A percentile compares a stretch with the other conserved stretches of the same genome.
Evolutionary conservation across 2,888 invertebrate species (phyloP).

Genomic region (Eupithecia exiguata): DNA sequence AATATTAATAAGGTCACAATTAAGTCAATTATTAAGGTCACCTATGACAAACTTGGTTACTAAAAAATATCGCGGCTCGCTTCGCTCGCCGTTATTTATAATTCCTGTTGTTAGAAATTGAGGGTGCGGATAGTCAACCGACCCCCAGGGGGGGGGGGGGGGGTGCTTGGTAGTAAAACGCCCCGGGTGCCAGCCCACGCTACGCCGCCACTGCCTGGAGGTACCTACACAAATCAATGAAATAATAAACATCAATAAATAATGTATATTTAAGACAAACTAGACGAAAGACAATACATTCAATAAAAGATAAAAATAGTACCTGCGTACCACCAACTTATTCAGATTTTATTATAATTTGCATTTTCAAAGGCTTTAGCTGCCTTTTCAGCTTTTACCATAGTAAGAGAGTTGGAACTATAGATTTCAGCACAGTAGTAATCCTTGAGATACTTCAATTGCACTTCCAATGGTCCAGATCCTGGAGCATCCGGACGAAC

Average conservation of each 20-base stretch:
- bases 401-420: constrained; percentile 70
- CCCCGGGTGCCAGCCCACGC: too few relatives aligned
- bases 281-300: neutral
- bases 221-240: neutral
- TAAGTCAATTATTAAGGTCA: too few relatives aligned
- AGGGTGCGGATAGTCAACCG: too few relatives aligned
- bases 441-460: constrained; percentile 62
- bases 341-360: constrained; percentile 47
- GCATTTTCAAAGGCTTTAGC: constrained; percentile 51
- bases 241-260: neutral
- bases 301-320: constrained; percentile 6
- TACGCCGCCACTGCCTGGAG: too few relatives aligned
- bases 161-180: too few relatives aligned
- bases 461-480: constrained; percentile 51
- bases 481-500: constrained; percentile 37
- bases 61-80: too few relatives aligned
- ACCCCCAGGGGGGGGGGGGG: too few relatives aligned
- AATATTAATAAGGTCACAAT: too few relatives aligned
- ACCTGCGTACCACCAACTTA: constrained; percentile 6
- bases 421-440: constrained; percentile 75
- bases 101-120: too few relatives aligned
- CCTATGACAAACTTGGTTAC: too few relatives aligned
- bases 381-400: constrained; percentile 68
- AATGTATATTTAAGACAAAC: constrained; percentile 4
- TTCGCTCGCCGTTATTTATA: too few relatives aligned